These are phyloP conservation scores for Campoletis sonorensis DNA, from an alignment of 1,140 invertebrate genomes.

Conservation along the genomic window DNA sequence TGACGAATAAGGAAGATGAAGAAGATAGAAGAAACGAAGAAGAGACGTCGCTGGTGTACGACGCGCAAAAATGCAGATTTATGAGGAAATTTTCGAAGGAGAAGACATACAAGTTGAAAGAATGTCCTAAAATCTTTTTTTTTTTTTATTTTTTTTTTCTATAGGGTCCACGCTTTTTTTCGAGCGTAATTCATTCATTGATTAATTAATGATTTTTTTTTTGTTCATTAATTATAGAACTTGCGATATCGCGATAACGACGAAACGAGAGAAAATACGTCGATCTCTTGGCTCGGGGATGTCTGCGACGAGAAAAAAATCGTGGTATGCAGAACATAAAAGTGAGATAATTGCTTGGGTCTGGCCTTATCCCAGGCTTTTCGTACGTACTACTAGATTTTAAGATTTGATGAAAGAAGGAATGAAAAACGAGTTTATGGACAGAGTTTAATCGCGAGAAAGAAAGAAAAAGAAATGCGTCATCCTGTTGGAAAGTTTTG, in stretches of 20 bases:
- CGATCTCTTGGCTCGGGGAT: slow-evolving; percentile 65
- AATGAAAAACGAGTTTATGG: slow-evolving; percentile 9
- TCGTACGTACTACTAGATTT: slow-evolving; percentile 36
- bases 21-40: slow-evolving; percentile 23
- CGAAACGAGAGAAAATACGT: slow-evolving; percentile 68
- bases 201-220: slow-evolving; percentile 43
- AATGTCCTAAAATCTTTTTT: slow-evolving; percentile 51
- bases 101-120: slow-evolving; percentile 40
- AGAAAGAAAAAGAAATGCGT: not conserved
- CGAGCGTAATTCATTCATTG: slow-evolving; percentile 61
- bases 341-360: not conserved
- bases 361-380: not conserved
- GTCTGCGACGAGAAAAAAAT: slow-evolving; percentile 40
- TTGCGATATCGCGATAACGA: slow-evolving; percentile 65
- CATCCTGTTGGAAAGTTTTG: not conserved
- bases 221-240: slow-evolving; percentile 60
- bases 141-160: slow-evolving; percentile 44
- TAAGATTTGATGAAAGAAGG: slow-evolving; percentile 7
- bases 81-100: not conserved
- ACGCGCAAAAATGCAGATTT: slow-evolving; percentile 41
- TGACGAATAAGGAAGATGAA: slow-evolving; percentile 1
- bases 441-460: not conserved
- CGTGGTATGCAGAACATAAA: not conserved
- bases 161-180: slow-evolving; percentile 56
- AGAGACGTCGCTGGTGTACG: slow-evolving; percentile 53